Conservation (phyloP, 2,797 vertebrate genomes). For the Sciaenops ocellatus region DNA sequence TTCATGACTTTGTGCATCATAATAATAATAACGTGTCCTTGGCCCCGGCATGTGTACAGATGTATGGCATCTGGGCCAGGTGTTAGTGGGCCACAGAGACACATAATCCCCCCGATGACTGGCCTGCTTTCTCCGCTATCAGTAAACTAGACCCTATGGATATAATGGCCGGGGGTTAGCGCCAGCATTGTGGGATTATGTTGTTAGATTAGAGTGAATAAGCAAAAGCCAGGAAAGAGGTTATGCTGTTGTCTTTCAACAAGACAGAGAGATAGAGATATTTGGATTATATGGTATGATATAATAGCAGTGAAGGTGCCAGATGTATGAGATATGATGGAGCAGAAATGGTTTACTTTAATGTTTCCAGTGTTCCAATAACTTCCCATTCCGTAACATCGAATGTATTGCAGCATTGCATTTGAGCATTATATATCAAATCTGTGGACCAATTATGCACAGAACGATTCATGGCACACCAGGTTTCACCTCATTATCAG, state of each 20-base stretch:
- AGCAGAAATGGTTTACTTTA: slow-evolving; percentile 5
- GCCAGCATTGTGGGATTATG: slow-evolving; percentile 67
- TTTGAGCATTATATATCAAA: neutral
- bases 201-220: slow-evolving; percentile 63
- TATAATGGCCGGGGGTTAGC: slow-evolving; percentile 37
- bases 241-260: slow-evolving; percentile 40
- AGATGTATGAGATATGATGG: slow-evolving; percentile 38
- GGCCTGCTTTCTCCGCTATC: slow-evolving; percentile 67
- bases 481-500: slow-evolving; percentile 47
- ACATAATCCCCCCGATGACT: slow-evolving; percentile 73
- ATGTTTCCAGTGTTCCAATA: neutral
- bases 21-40: slow-evolving; percentile 31
- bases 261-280: slow-evolving; percentile 25
- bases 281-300: slow-evolving; percentile 58
- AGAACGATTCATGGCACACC: slow-evolving; percentile 36
- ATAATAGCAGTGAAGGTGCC: slow-evolving; percentile 35
- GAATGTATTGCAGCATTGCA: neutral
- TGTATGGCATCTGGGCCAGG: slow-evolving; percentile 74
- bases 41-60: slow-evolving; percentile 45
- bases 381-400: neutral
- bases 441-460: slow-evolving; percentile 24
- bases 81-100: slow-evolving; percentile 70
- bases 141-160: slow-evolving; percentile 63
- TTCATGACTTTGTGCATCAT: slow-evolving; percentile 29
- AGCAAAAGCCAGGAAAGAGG: slow-evolving; percentile 39